Evolutionary conservation across 2,113 vertebrate genomes (phyloP), one percentile per base, ranked within the genome.

Genomic region (Speoplatyrhinus poulsoni): DNA sequence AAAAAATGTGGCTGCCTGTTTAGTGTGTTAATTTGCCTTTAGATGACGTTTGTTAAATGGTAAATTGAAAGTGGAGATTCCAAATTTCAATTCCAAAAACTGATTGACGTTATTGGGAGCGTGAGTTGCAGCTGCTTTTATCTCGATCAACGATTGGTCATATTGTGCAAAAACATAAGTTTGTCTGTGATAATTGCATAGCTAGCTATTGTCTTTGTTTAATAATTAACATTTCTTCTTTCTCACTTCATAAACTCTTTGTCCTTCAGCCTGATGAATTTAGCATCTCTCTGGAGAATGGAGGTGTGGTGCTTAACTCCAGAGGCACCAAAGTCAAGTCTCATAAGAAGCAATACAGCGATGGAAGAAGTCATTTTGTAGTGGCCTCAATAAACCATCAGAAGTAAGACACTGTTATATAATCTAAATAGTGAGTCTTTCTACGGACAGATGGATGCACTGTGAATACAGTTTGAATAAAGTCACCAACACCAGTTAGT

Each of bases 241-340:
- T 16, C 54, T n/a, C 9, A 3, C 54, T 5, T 17, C 16, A 17
- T 56, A 17, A 17, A 56, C 54, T n/a, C 49, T 73, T 4, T 76
- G 3, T 76, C 0, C 76, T 89, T 78, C 85, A 99, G 98, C 55
- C 93, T 41, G 94, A 96, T 12, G 88, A 94, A 75, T 94, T 98
- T 84, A 96, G 95, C 71, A 87, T 99, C 65, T 94, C 93, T 0
- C 76, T 99, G 93, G 94, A 95, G 52, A 96, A 98, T 4, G 97
- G 98, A 26, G 93, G 92, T 1, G 95, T 99, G 6, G 87, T 96
- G 74, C 87, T 98, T 86, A 94, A 93, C 71, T 91, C 87, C 71
- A 95, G 88, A 77, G 95, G 95, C 65, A 90, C 78, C 19, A 94
- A 92, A 87, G 92, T 98, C 60, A 94, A 93, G 81, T 94, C 94